Conservation (phyloP, 2,888 invertebrate species). For the Nephrocerus scutellatus region DNA sequence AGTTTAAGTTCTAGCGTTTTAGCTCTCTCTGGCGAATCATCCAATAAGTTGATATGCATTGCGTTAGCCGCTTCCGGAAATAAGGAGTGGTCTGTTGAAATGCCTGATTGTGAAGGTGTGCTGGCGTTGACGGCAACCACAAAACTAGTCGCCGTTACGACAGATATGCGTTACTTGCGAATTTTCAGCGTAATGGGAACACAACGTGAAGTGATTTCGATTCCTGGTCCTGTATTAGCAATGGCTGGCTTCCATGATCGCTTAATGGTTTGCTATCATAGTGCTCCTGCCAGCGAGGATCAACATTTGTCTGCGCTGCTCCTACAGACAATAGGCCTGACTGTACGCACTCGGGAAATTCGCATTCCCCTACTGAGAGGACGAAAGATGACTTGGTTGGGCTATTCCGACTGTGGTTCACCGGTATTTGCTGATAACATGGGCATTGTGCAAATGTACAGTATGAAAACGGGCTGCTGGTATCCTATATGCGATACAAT, state of each 20-base stretch:
- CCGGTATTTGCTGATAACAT: slow-evolving; percentile 69
- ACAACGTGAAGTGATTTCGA: slow-evolving; percentile 66
- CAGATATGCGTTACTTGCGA: slow-evolving; percentile 67
- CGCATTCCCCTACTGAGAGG: slow-evolving; percentile 61
- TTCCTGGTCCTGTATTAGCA: slow-evolving; percentile 68
- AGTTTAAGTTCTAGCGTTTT: slow-evolving; percentile 74
- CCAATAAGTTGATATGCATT: slow-evolving; percentile 66
- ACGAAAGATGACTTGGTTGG: slow-evolving; percentile 65
- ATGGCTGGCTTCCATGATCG: slow-evolving; percentile 57
- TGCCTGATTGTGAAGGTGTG: slow-evolving; percentile 74
- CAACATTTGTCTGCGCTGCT: slow-evolving; percentile 53
- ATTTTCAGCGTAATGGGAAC: slow-evolving; percentile 80
- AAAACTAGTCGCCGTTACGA: slow-evolving; percentile 73
- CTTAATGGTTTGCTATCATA: slow-evolving; percentile 62
- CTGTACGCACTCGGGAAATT: slow-evolving; percentile 51
- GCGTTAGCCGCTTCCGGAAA: slow-evolving; percentile 64
- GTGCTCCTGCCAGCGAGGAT: slow-evolving; percentile 51
- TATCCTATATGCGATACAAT: slow-evolving; percentile 70
- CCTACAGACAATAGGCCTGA: slow-evolving; percentile 49
- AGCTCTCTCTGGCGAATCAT: slow-evolving; percentile 65
- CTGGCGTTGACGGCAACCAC: slow-evolving; percentile 60
- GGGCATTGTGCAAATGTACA: slow-evolving; percentile 68
- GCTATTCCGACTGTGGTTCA: slow-evolving; percentile 73
- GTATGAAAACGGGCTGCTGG: slow-evolving; percentile 67
- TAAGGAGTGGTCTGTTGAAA: slow-evolving; percentile 77